A percentile compares a stretch with the other conserved stretches of the same genome.
Evolutionary conservation across 2,888 invertebrate species (phyloP).

Genomic region (Ligdia adustata): DNA sequence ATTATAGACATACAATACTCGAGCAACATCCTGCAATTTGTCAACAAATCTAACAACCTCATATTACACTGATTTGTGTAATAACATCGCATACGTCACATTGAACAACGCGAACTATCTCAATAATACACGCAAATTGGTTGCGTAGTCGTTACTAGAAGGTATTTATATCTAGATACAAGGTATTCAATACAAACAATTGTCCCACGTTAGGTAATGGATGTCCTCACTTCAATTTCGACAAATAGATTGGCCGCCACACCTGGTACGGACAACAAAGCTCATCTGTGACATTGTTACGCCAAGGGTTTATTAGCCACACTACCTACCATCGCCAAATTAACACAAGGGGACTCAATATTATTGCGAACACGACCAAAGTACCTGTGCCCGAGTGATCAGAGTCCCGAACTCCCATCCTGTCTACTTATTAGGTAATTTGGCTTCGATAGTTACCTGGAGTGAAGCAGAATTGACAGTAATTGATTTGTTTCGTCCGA

Average conservation of each 20-base stretch:
- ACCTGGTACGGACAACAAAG: slow-evolving; percentile 61
- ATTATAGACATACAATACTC: slow-evolving; percentile 11
- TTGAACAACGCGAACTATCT: slow-evolving; percentile 3
- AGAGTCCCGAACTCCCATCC: slow-evolving; percentile 41
- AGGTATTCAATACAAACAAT: slow-evolving; percentile 5
- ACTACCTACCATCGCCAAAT: slow-evolving; percentile 60
- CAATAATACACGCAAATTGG: slow-evolving; percentile 1
- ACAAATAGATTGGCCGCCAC: slow-evolving; percentile 61
- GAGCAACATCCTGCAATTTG: slow-evolving; percentile 25
- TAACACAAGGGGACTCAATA: slow-evolving; percentile 60
- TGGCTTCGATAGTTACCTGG: slow-evolving; percentile 55
- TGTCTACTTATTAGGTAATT: slow-evolving; percentile 59
- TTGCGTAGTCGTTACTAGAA: background rate
- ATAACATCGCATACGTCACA: background rate
- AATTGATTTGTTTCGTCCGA: slow-evolving; percentile 59
- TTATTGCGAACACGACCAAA: slow-evolving; percentile 54
- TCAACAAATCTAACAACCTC: slow-evolving; percentile 7
- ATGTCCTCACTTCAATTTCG: slow-evolving; percentile 58
- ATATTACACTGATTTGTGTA: slow-evolving; percentile 14
- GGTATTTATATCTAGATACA: no score
- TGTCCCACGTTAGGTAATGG: slow-evolving; percentile 12
- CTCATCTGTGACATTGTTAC: slow-evolving; percentile 56
- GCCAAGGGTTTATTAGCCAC: slow-evolving; percentile 61
- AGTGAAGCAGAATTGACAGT: slow-evolving; percentile 59
- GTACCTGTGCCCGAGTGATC: slow-evolving; percentile 37